These are phyloP conservation scores for Drosophila simulans DNA, from an alignment of 1,140 invertebrate species.

Conservation along the genomic window DNA sequence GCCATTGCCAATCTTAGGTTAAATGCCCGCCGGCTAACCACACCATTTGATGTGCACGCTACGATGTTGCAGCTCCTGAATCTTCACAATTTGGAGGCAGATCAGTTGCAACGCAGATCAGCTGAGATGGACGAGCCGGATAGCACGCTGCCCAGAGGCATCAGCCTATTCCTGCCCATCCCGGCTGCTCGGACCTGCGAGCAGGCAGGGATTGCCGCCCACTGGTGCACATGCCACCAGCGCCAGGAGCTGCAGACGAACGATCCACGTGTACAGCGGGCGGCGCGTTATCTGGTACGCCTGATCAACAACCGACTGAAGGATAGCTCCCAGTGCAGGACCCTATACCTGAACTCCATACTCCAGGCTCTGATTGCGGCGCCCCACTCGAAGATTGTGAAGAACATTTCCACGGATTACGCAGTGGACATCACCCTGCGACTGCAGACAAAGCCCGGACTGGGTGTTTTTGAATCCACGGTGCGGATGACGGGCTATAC, in stretches of 20 bases:
- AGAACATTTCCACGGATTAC: constrained; percentile 83
- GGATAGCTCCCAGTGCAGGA: constrained; percentile 86
- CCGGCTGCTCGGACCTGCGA: constrained; percentile 90
- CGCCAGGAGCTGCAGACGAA: constrained; percentile 86
- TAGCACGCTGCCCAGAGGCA: constrained; percentile 86
- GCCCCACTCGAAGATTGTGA: constrained; percentile 76
- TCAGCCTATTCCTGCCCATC: constrained; percentile 91
- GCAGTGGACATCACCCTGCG: constrained; percentile 88
- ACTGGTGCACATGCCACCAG: constrained; percentile 94
- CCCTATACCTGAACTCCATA: constrained; percentile 81
- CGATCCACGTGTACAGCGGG: constrained; percentile 85
- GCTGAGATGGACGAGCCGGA: constrained; percentile 59
- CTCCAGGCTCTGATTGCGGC: constrained; percentile 67
- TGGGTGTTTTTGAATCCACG: constrained; percentile 91
- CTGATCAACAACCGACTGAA: constrained; percentile 88
- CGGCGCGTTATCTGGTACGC: constrained; percentile 86
- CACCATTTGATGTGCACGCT: constrained; percentile 93
- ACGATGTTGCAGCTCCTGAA: constrained; percentile 87
- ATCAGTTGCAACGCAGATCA: constrained; percentile 55
- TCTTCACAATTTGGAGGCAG: constrained; percentile 73
- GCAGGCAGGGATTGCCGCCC: constrained; percentile 90
- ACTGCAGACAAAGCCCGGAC: constrained; percentile 88
- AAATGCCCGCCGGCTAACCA: constrained; percentile 91
- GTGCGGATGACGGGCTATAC: constrained; percentile 85
- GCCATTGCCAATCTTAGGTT: constrained; percentile 88